Base-by-base conservation (phyloP, 92 coral and sea anemone genomes). In the Heliopora coerulea region DNA sequence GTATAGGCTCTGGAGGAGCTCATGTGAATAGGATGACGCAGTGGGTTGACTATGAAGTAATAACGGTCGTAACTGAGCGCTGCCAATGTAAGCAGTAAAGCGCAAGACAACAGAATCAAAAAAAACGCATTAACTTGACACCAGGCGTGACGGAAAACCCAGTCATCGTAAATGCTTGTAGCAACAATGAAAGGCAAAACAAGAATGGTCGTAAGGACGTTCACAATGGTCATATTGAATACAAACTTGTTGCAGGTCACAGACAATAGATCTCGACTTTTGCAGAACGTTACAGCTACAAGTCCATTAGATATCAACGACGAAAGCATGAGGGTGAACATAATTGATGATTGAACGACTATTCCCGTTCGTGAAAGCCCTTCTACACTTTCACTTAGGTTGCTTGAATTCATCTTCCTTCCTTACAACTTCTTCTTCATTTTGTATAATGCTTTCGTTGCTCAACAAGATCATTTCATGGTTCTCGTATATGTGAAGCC, bases 21-120 rank as follows among this genome's bases (percentile, higher is more conserved):
- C 99, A 95, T 88, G 54, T 81, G 84, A 12, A 77, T 74, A n/a
- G 88, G 86, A 64, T 95, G 89, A 41, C 63, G 80, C 46, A 95
- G 60, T 8, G 99, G 96, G 32, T 95, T 91, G 30, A 95, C 87
- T 8, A 95, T 95, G 82, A 84, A 95, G 72, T 95, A 92, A 74
- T 90, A 95, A 14, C 96, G 95, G 52, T 95, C 99, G 46, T 87
- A 84, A 48, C 97, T 95, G 62, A 95, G 65, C 68, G 88, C 84
- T 83, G 89, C 91, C 27, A 84, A 90, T 49, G 88, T 95, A 10
- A 83, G 64, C 26, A 90, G 70, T 21, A 92, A 84, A 24, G 91
- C 85, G 19, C 96, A 80, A 54, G 88, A 74, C 49, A 95, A 70
- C 2, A 95, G 82, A 20, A 84, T 82, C 34, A 89, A 81, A 39